Base-by-base conservation (phyloP, 1,140 invertebrate species). In the Pygmarrhopalites habei region DNA sequence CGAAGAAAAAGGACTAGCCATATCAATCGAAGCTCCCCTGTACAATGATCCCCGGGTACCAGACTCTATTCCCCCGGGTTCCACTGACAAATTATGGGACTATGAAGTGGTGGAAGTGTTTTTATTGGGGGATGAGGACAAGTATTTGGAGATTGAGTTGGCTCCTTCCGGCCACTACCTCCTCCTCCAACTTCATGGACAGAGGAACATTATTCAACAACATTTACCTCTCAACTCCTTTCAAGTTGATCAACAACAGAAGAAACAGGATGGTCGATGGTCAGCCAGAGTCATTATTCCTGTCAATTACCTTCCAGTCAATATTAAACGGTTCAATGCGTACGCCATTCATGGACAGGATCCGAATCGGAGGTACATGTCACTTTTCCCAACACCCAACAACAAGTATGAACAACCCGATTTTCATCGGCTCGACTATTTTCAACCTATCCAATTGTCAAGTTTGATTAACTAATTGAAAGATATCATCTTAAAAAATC, bases 341-440 rank as follows among this genome's bases (percentile, higher is more conserved):
- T 83, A 81, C 68, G 79, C 80, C 30, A 81, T 83, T 60, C 80
- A 83, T 65, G 80, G 80, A 12, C 71, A 71, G 15, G 77, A 72
- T 4, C 68, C 72, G 1, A 62, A 75, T 3, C 64, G 81, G 49
- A 67, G 70, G 26, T 83, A 82, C 67, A 77, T 80, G 68, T 72
- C 81, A 0, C 68, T 82, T 3, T 79, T 75, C 68, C 79, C 82
- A 3, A 75, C 75, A 14, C 76, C 76, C 12, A 60, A 70, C 52
- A 74, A 74, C 47, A 72, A 75, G 52, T 74, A 74, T 58, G 44
- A 65, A 46, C 56, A 73, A 29, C 80, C 81, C 25, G 79, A 82
- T 72, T 82, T 82, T 39, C 68, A 70, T 59, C 46, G 62, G 1
- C 46, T 67, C 5, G 32, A 67, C 1, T 63, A 62, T 55, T 70